A percentile compares a stretch with the other conserved stretches of the same genome.
These are phyloP conservation scores for Crypturellus tataupa DNA, from an alignment of 2,797 vertebrate genomes.

Conservation along the genomic window DNA sequence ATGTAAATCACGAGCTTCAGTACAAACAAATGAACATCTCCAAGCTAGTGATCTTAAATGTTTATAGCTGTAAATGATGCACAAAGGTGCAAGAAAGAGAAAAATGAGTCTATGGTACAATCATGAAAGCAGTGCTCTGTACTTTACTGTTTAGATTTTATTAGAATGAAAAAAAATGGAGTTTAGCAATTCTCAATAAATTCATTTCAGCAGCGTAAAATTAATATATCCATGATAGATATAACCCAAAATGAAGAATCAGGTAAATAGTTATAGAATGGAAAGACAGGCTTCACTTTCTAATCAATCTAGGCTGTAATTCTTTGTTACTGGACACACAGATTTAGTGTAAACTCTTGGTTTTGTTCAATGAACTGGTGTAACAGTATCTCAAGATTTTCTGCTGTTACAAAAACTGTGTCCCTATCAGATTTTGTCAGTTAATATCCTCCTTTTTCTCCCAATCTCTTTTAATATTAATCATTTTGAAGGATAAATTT, in stretches of 20 bases:
- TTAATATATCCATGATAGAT: not conserved
- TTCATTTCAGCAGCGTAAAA: not conserved
- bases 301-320: constrained; percentile 17
- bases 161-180: not conserved
- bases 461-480: constrained; percentile 50
- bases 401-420: constrained; percentile 57
- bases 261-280: not conserved
- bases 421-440: constrained; percentile 55
- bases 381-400: constrained; percentile 47
- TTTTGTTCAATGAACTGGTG: constrained; percentile 53
- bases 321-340: constrained; percentile 50
- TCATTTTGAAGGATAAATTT: constrained; percentile 27
- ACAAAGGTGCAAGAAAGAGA: not conserved
- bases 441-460: constrained; percentile 31
- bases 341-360: constrained; percentile 46
- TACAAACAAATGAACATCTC: not conserved
- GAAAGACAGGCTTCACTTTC: constrained; percentile 10
- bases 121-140: not conserved
- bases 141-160: not conserved
- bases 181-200: not conserved
- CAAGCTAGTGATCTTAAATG: not conserved
- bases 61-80: not conserved
- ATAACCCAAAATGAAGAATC: not conserved
- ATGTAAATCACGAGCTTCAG: not conserved
- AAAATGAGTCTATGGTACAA: rapidly evolving